A percentile compares a stretch with the other conserved stretches of the same genome.
Evolutionary conservation across 2,113 vertebrate species (phyloP).

Genomic region (Prolemur simus): DNA sequence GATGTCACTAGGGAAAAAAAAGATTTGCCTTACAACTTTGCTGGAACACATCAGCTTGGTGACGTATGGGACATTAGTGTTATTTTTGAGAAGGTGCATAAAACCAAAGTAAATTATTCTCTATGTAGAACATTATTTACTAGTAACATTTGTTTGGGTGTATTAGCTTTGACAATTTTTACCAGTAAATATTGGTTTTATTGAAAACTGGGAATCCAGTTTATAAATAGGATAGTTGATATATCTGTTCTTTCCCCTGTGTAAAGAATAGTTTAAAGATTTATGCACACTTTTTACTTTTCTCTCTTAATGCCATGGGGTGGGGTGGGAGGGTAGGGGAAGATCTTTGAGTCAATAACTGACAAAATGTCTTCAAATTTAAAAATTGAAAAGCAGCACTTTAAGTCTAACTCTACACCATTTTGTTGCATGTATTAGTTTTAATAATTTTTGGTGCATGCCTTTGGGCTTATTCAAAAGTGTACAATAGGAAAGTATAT

Average conservation of each 20-base stretch:
- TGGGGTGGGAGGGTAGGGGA: neutral
- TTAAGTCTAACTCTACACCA: constrained; percentile 76
- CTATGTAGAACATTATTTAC: constrained; percentile 89
- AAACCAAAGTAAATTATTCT: constrained; percentile 83
- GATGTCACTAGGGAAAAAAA: constrained; percentile 70
- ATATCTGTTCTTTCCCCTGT: constrained; percentile 83
- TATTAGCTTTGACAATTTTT: constrained; percentile 88
- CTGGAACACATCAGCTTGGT: constrained; percentile 78
- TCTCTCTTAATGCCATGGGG: constrained; percentile 66
- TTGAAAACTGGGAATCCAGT: constrained; percentile 88
- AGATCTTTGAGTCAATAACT: constrained; percentile 63
- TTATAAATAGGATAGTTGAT: constrained; percentile 85
- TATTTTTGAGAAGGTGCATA: constrained; percentile 76
- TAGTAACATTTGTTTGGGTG: constrained; percentile 88
- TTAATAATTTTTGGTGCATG: constrained; percentile 82
- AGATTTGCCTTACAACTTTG: constrained; percentile 78
- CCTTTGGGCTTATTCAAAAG: constrained; percentile 81
- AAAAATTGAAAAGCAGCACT: constrained; percentile 77
- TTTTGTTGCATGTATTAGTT: constrained; percentile 80
- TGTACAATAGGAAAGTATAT: constrained; percentile 81
- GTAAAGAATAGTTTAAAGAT: constrained; percentile 76
- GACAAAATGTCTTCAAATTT: constrained; percentile 75
- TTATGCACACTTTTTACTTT: constrained; percentile 75
- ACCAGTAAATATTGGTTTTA: constrained; percentile 88
- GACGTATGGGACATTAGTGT: constrained; percentile 71